A percentile compares a stretch with the other conserved stretches of the same genome.
These are phyloP conservation scores for Sciaenops ocellatus DNA, from an alignment of 2,797 vertebrate species.

Conservation along the genomic window DNA sequence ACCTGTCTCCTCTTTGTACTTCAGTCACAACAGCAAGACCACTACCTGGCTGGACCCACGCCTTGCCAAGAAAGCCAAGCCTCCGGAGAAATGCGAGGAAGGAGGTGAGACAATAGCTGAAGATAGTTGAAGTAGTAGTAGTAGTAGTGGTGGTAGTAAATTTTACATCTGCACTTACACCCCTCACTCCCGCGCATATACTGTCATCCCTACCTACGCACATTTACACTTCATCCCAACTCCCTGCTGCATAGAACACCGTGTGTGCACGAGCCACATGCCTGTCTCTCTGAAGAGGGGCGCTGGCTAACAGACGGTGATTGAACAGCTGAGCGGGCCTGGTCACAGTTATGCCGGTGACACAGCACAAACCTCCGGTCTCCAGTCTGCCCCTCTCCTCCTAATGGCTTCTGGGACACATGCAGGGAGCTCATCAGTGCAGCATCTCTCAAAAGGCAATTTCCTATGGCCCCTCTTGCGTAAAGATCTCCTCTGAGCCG, in stretches of 20 bases:
- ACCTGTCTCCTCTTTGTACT: constrained; percentile 55
- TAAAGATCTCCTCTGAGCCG: constrained; percentile 70
- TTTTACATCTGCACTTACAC: neutral
- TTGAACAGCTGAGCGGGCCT: constrained; percentile 51
- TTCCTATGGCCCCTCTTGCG: constrained; percentile 71
- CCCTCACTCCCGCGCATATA: neutral
- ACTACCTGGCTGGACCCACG: constrained; percentile 99
- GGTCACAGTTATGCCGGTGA: constrained; percentile 52
- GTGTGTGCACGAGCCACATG: constrained; percentile 5
- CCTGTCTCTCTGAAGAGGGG: constrained; percentile 41
- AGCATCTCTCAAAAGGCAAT: constrained; percentile 77
- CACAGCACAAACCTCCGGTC: constrained; percentile 56
- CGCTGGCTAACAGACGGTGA: constrained; percentile 52
- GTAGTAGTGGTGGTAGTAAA: no score
- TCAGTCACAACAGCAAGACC: constrained; percentile 97
- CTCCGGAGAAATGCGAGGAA: constrained; percentile 97
- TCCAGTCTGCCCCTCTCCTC: constrained; percentile 43
- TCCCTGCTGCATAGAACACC: constrained; percentile 25
- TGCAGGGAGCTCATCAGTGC: constrained; percentile 75
- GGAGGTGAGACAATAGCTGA: constrained; percentile 89
- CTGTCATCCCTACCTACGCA: neutral
- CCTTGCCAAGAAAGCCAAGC: constrained; percentile 96
- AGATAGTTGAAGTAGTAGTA: neutral
- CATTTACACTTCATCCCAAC: constrained; percentile 7
- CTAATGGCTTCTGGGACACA: constrained; percentile 76